These are phyloP conservation scores for Psophia crepitans DNA, from an alignment of 2,113 vertebrate genomes.

Conservation along the genomic window DNA sequence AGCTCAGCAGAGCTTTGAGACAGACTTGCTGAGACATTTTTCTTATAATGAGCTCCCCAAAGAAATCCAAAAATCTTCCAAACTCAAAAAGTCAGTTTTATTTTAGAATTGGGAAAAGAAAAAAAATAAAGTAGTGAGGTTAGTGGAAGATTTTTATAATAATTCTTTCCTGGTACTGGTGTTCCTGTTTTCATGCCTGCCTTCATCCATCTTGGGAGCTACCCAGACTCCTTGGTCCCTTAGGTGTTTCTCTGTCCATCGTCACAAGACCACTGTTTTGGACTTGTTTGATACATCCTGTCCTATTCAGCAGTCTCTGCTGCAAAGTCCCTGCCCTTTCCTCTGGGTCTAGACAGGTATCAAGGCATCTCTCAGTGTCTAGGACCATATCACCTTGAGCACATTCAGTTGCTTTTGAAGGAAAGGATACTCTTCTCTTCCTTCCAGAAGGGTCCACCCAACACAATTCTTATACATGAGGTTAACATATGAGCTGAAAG, in stretches of 20 bases:
- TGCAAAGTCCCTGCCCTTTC: neutral
- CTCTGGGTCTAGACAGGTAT: neutral
- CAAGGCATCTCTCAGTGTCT: neutral
- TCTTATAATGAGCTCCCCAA: neutral
- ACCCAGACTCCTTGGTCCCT: neutral
- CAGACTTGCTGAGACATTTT: neutral
- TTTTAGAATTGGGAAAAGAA: neutral
- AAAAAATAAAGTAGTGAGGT: neutral
- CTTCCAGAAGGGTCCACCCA: neutral
- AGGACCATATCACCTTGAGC: neutral
- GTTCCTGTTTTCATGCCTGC: neutral
- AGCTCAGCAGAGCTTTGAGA: neutral
- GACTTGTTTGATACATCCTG: neutral
- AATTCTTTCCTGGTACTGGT: neutral
- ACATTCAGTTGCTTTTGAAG: neutral
- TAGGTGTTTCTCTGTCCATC: neutral
- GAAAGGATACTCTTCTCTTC: neutral
- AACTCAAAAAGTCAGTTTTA: neutral
- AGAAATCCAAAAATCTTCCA: neutral
- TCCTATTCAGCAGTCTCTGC: neutral
- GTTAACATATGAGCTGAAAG: neutral
- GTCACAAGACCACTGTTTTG: neutral
- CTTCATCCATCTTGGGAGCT: neutral
- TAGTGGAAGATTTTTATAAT: neutral
- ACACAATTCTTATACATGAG: neutral